Evolutionary conservation across 2,797 vertebrate genomes (phyloP), one percentile per base, ranked within the genome.

Genomic region (Sebastes vulpes): DNA sequence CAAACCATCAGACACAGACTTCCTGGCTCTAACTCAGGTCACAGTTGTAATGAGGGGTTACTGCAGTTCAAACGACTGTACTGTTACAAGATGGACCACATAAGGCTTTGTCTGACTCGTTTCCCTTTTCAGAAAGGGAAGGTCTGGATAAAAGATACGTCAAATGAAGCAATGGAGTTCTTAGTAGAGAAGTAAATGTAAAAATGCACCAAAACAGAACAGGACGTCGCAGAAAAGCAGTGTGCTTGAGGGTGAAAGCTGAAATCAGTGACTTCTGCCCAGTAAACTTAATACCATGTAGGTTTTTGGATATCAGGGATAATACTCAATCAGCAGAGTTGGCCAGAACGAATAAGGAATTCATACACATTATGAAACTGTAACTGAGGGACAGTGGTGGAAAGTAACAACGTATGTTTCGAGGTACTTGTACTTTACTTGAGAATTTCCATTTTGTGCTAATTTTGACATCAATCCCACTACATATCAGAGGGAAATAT

Each of bases 61-160:
- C 82, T 89, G 18, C 3, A 88, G 92, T 89, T 94, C 92, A 83
- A 50, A 31, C 4, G 18, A 84, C 86, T 86, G 48, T 58, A 75
- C 25, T 54, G 52, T 57, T 86, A 72, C 61, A 73, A 65, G 48
- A 54, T 32, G 35, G 26, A 71, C 29, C 69, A 67, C 63, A 65
- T 60, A 42, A 32, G 50, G 75, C 26, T 71, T 29, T 23, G 78
- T 91, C 75, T 90, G 71, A 53, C 23, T 87, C 32, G 73, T 74
- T 94, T 93, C 90, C 89, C 31, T 38, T 60, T 80, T 14, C 21
- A 77, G 31, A 77, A 83, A 81, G 3, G 56, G 69, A 86, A 92
- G 29, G 60, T 91, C 58, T 87, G 81, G 12, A 20, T 23, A 9
- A 68, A 29, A 38, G 8, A 75, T 60, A 87, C 31, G 20, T 66